These are phyloP conservation scores for Cardiocondyla obscurior DNA, from an alignment of 1,140 invertebrate genomes.

Conservation along the genomic window DNA sequence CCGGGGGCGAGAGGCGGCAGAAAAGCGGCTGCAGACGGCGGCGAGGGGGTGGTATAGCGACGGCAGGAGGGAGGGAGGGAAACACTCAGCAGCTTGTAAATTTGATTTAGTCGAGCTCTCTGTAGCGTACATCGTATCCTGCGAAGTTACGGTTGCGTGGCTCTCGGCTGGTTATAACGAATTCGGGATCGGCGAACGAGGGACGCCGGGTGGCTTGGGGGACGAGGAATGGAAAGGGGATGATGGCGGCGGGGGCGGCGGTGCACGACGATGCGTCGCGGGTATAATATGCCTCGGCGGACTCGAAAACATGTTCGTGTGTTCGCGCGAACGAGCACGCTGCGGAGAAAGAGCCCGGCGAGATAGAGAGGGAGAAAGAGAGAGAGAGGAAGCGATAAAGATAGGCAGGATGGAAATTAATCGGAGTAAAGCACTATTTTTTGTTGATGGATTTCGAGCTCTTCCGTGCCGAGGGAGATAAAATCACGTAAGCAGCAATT, in stretches of 20 bases:
- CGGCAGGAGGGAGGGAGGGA: conserved; percentile 1
- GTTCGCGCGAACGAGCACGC: conserved; percentile 20
- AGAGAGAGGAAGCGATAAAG: background rate
- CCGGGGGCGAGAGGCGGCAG: background rate
- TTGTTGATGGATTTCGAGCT: conserved; percentile 20
- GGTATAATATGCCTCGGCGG: conserved; percentile 64
- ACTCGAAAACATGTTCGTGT: conserved; percentile 32
- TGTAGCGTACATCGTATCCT: conserved; percentile 62
- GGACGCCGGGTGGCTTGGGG: background rate
- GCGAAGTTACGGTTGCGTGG: conserved; percentile 66
- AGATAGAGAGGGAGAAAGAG: background rate
- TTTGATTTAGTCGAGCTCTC: conserved; percentile 63
- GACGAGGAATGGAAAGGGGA: conserved; percentile 9
- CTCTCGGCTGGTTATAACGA: conserved; percentile 65
- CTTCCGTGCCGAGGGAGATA: conserved; percentile 11
- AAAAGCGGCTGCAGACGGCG: background rate
- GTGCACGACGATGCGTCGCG: conserved; percentile 52
- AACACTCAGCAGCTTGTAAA: conserved; percentile 66
- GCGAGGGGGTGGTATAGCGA: background rate
- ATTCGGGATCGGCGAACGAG: conserved; percentile 64
- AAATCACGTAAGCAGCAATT: conserved; percentile 54
- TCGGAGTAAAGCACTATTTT: conserved; percentile 47
- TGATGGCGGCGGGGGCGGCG: background rate
- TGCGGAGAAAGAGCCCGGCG: background rate
- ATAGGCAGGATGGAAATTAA: conserved; percentile 55